These are phyloP conservation scores for Dendrocincla tyrannina DNA, from an alignment of 2,797 vertebrate species.

Conservation along the genomic window DNA sequence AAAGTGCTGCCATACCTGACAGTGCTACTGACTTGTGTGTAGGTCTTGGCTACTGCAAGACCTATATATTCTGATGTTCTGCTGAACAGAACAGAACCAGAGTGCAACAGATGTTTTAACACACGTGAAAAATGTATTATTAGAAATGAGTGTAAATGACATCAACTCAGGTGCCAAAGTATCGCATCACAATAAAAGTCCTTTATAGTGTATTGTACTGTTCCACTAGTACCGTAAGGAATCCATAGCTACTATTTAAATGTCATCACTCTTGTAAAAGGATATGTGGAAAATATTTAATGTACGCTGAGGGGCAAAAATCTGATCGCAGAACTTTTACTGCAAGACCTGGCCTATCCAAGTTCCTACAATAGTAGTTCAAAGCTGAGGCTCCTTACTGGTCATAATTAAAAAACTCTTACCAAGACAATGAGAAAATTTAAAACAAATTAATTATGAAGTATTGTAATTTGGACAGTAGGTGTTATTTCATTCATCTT, in stretches of 20 bases:
- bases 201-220: neutral
- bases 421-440: neutral
- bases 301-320: neutral
- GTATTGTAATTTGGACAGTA: neutral
- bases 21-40: accelerated
- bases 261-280: neutral
- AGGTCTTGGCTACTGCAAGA: neutral
- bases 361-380: neutral
- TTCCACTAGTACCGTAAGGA: neutral
- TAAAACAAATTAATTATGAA: neutral
- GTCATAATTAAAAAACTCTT: neutral
- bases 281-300: neutral
- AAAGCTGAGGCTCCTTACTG: neutral
- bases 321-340: neutral
- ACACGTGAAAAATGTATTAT: neutral
- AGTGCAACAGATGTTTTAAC: neutral
- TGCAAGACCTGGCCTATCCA: neutral
- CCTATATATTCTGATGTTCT: neutral
- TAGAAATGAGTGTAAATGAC: neutral
- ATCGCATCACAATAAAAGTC: neutral
- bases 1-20: neutral
- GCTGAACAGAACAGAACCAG: neutral
- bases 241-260: neutral
- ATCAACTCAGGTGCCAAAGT: neutral
- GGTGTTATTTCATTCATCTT: neutral